Conservation (phyloP, 2,113 vertebrate species). For the Corvus hawaiiensis region DNA sequence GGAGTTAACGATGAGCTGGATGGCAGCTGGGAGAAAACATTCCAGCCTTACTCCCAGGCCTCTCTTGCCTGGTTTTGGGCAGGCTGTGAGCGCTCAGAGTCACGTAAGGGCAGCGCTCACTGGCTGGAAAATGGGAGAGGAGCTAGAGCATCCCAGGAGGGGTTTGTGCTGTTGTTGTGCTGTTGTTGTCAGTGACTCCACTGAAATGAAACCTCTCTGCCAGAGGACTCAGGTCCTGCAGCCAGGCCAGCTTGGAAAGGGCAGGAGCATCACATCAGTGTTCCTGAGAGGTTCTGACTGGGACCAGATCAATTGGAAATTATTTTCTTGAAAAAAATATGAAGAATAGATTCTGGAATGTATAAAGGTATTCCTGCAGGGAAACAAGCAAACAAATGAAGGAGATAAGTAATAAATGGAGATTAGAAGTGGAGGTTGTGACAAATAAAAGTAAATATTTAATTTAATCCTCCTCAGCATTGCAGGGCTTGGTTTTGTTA, state of each 20-base stretch:
- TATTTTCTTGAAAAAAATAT: rapidly evolving
- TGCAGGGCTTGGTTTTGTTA: neutral
- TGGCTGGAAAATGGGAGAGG: neutral
- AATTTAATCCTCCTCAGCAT: neutral
- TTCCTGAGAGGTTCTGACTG: neutral
- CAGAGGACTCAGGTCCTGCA: neutral
- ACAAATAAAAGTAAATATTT: neutral
- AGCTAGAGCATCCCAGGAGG: neutral
- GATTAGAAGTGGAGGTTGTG: neutral
- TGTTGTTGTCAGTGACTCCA: neutral
- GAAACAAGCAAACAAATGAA: neutral
- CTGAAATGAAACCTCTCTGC: neutral
- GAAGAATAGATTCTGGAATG: neutral
- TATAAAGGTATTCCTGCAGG: neutral
- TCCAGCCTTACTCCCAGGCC: neutral
- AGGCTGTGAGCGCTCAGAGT: neutral
- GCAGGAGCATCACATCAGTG: neutral
- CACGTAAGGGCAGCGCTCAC: rapidly evolving
- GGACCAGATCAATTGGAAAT: neutral
- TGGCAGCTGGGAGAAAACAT: neutral
- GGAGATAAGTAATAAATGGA: neutral
- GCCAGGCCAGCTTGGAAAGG: neutral
- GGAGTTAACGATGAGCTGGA: neutral
- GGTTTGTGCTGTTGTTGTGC: neutral
- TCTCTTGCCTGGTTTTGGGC: neutral